Conservation (phyloP, 2,797 vertebrate species). For the Paguma larvata region DNA sequence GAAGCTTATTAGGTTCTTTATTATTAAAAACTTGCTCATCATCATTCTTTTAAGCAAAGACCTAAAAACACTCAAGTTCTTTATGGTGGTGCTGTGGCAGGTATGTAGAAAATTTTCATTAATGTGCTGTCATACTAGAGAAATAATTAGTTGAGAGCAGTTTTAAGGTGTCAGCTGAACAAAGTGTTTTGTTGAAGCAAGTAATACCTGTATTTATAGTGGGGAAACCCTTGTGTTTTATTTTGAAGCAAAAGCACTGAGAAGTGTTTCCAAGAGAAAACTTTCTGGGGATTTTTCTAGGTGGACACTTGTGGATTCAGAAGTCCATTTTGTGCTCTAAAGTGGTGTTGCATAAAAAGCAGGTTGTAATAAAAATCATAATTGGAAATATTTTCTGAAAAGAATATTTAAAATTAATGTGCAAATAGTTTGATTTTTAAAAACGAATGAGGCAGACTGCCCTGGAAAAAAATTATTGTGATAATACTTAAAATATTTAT, state of each 20-base stretch:
- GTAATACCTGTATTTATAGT: background rate
- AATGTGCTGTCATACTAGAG: background rate
- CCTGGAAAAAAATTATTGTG: background rate
- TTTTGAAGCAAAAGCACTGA: background rate
- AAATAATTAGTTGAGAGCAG: background rate
- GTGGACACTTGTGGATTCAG: background rate
- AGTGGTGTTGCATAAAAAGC: background rate
- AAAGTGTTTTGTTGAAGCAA: background rate
- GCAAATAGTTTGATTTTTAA: background rate
- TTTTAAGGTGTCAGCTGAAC: background rate
- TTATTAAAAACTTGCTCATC: background rate
- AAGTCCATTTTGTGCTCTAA: background rate
- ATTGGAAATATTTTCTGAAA: background rate
- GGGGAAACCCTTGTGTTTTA: background rate
- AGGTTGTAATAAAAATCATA: conserved; percentile 8
- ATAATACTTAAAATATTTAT: background rate
- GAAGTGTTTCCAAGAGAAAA: background rate
- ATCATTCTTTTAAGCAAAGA: conserved; percentile 22
- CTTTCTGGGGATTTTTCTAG: background rate
- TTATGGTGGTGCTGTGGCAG: background rate
- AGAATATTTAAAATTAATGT: background rate
- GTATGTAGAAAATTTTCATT: background rate
- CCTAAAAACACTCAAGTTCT: background rate
- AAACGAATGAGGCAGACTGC: background rate
- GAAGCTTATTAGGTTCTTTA: background rate